Base-by-base conservation (phyloP, 2,113 vertebrate species). In the Elephantulus edwardii region DNA sequence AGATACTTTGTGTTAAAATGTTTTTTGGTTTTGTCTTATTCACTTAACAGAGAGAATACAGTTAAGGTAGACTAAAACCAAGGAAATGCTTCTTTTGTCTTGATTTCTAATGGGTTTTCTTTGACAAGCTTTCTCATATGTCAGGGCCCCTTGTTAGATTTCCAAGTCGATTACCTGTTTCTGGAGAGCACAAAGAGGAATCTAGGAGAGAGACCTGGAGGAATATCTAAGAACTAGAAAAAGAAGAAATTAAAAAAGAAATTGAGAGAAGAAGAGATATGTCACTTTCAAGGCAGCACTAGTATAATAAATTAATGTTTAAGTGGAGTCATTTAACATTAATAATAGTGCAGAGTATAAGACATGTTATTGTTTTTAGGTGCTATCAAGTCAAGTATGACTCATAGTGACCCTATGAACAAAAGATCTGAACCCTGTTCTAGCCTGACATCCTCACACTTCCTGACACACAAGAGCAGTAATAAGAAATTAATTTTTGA, bases 181-280 rank as follows among this genome's bases (percentile, higher is more conserved):
- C 26, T 62, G 20, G 54, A 89, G 46, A 78, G 86, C 71, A 86
- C 5, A 87, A 83, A 86, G 71, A 83, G 30, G 10, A 76, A 6
- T 75, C 66, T 77, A 48, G 71, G 48, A 60, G 50, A 82, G 86
- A 82, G 44, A 60, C 28, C 58, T 85, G 35, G 46, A 74, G 68
- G 80, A 84, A 42, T 87, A 90, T 54, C 66, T 74, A 68, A 60
- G 83, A 62, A 91, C 35, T 38, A 78, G 40, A 86, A 64, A 20
- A 75, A 19, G 11, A 50, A 68, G 11, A 76, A 5, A 83, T 81
- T 87, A 22, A 78, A 71, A 68, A 38, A 62, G 66, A 91, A 88
- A 84, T 58, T 9, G 24, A 77, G 28, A 26, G 24, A 56, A 74
- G 35, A 86, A 13, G 58, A 90, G 8, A 70, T 92, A 33, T 40